Evolutionary conservation across 2,888 invertebrate genomes (phyloP).

Genomic region (Callimorpha dominula): DNA sequence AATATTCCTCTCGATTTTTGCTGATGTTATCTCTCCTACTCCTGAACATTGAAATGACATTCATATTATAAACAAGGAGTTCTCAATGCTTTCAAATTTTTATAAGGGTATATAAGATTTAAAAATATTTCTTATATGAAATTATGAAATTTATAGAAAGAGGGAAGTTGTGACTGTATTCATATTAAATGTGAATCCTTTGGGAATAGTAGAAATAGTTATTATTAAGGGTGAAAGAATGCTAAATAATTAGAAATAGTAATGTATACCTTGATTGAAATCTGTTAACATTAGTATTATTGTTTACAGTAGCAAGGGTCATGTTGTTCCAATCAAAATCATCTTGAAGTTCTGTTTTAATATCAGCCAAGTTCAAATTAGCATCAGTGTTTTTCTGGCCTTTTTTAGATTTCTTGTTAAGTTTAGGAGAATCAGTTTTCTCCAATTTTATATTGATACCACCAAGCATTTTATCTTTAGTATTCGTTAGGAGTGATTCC

Average conservation of each 20-base stretch:
- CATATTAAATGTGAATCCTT: not conserved
- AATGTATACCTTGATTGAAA: slow-evolving; percentile 74
- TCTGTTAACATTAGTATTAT: slow-evolving; percentile 73
- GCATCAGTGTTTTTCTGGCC: slow-evolving; percentile 57
- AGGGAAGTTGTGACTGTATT: not conserved
- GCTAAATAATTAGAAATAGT: not conserved
- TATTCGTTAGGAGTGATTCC: slow-evolving; percentile 52
- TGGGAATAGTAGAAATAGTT: not conserved
- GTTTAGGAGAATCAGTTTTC: slow-evolving; percentile 56
- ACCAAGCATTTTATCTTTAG: slow-evolving; percentile 80
- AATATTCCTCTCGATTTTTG: slow-evolving; percentile 79
- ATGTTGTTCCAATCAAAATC: slow-evolving; percentile 83
- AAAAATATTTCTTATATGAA: too few species aligned
- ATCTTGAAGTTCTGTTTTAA: slow-evolving; percentile 83
- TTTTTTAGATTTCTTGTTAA: slow-evolving; percentile 71
- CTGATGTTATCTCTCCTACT: slow-evolving; percentile 81
- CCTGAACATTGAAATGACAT: slow-evolving; percentile 73
- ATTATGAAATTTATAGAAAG: not conserved
- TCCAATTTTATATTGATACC: slow-evolving; percentile 80
- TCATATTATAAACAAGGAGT: slow-evolving; percentile 14
- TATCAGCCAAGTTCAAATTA: slow-evolving; percentile 72
- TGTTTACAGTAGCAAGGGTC: slow-evolving; percentile 80
- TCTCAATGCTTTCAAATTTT: not conserved
- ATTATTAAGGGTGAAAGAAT: not conserved
- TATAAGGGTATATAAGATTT: too few species aligned